Base-by-base conservation (phyloP, 2,113 vertebrate genomes). In the Rhipidura dahli region DNA sequence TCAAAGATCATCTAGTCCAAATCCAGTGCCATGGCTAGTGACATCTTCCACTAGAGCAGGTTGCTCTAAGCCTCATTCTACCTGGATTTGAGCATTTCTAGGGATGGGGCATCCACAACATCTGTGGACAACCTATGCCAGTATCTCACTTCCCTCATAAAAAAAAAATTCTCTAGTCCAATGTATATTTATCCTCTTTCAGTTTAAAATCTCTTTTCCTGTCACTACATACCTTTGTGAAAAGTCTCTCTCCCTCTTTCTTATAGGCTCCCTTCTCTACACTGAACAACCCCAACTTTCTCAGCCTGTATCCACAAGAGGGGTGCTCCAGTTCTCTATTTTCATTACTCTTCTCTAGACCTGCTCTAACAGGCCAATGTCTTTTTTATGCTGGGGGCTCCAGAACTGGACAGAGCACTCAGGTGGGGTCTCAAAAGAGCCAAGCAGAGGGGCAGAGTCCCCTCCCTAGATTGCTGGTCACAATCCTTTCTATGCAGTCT, bases 1-100 rank as follows among this genome's bases (percentile, higher is more conserved):
- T 33, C 72, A 47, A 56, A 93, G 33, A 31, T 30, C n/a, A 42
- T 28, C 22, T 17, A 49, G 20, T 39, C 13, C 31, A 75, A 78
- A 3, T 4, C 6, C 16, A 13, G 3, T 40, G 17, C 17, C 5
- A 50, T 37, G 6, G 45, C 15, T 68, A 72, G 33, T 0, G 0
- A 3, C 16, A 56, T 8, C 14, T 51, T 56, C 11, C 10, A 65
- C 31, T 35, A 69, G 3, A 50, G 2, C 21, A 56, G 15, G 22
- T 54, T 81, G 7, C 39, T 71, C 81, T 59, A 51, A 75, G 35
- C 6, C 4, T 7, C 24, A 35, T 56, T 24, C 19, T 83, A 7
- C 3, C 21, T 50, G 53, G 5, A 21, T 28, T 71, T 45, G 11
- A 86, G 53, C 13, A 35, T 15, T 54, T 50, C 18, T 20, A 47